Evolutionary conservation across 2,888 invertebrate genomes (phyloP), one percentile per base, ranked within the genome.

Genomic region (Ceramica pisi): DNA sequence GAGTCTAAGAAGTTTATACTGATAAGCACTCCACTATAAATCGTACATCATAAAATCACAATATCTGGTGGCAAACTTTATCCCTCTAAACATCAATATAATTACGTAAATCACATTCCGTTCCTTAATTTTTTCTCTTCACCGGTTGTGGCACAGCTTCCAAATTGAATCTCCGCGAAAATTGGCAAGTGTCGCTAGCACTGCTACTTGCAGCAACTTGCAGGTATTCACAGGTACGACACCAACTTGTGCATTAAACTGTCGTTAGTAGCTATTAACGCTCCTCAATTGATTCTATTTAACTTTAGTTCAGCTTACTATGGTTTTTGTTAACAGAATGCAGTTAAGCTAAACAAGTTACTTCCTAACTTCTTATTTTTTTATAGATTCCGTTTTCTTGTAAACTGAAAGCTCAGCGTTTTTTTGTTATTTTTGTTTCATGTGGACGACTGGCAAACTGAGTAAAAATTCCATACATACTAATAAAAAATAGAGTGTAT

Each of bases 231-330:
- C 56, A 66, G 59, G 57, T 59, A 46, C 41, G 48, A 46, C 75
- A 61, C 55, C 38, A 83, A 82, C 67, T 82, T 55, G 35, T 53
- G 56, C 76, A 71, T 76, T 64, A 76, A 76, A 59, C 55, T 74
- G 67, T 64, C 59, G 66, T 71, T 73, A 73, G 67, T 59, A 53
- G 23, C 66, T 71, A 67, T 67, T 71, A 69, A 66, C 59, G 59
- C 35, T 67, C 51, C 48, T 31, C 70, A 55, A 75, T 75, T 44
- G 60, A 78, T 71, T 82, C 38, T 38, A 31, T 51, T 38, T 46
- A 62, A 59, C 14, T 50, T 65, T 53, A 12, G 51, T 12, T 62
- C 46, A 10, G 23, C 23, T 57, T 70, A 19, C 50, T 57, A 50
- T 48, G 35, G 46, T 19, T 19, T 19, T 6, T 2, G n/a, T 10